Evolutionary conservation across 2,113 vertebrate genomes (phyloP).

Genomic region (Paratilapia polleni): DNA sequence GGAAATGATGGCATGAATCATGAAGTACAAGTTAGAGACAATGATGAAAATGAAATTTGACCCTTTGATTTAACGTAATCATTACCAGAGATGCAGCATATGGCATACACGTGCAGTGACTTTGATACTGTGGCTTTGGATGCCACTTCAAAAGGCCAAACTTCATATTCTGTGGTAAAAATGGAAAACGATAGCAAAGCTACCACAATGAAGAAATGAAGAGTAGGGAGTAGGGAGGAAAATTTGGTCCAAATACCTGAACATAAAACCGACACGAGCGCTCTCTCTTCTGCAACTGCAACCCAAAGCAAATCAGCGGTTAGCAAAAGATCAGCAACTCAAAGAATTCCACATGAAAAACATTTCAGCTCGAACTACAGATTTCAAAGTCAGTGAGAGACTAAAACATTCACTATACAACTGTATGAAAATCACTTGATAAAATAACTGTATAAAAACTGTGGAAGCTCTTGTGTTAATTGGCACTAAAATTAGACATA

Average conservation of each 20-base stretch:
- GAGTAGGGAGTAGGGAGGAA: neutral
- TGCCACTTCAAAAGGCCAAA: conserved; percentile 53
- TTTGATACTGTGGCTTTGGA: neutral
- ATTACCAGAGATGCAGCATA: neutral
- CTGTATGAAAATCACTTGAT: neutral
- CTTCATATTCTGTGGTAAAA: conserved; percentile 3
- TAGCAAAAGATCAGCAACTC: conserved; percentile 47
- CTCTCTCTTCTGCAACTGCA: conserved; percentile 99
- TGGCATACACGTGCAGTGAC: neutral
- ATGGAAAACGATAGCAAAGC: conserved; percentile 9
- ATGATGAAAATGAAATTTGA: conserved; percentile 35
- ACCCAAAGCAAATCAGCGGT: conserved; percentile 77
- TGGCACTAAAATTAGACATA: conserved; percentile 40
- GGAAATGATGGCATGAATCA: neutral
- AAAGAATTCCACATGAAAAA: conserved; percentile 17
- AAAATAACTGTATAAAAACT: conserved; percentile 39
- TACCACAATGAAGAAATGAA: conserved; percentile 12
- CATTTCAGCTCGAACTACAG: conserved; percentile 22
- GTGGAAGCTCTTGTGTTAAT: conserved; percentile 43
- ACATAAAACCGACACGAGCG: conserved; percentile 98
- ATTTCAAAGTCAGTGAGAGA: neutral
- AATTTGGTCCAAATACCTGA: conserved; percentile 87
- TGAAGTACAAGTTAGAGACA: neutral
- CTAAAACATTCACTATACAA: conserved; percentile 21
- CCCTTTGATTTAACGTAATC: conserved; percentile 20